Evolutionary conservation across 2,888 invertebrate genomes (phyloP).

Genomic region (Caenorhabditis sp.): DNA sequence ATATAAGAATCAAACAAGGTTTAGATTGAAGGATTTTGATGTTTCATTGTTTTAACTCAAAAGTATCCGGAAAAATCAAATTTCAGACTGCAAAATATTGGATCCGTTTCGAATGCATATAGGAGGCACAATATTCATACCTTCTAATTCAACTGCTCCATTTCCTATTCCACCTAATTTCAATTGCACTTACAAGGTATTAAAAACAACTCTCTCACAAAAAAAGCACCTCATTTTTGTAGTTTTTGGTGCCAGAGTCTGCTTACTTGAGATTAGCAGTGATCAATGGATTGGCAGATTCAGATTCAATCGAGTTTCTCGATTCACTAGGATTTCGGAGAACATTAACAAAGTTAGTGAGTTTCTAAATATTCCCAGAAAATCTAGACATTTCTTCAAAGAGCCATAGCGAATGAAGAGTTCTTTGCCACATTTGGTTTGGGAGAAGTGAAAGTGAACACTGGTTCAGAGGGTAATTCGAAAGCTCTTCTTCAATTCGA

Average conservation of each 20-base stretch:
- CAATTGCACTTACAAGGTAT: conserved; percentile 21
- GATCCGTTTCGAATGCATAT: conserved; percentile 9
- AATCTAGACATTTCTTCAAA: background rate
- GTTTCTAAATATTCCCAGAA: background rate
- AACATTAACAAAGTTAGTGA: conserved; percentile 16
- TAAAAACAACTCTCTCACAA: too few relatives aligned
- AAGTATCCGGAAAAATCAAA: too few relatives aligned
- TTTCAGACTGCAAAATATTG: conserved; percentile 17
- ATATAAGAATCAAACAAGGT: too few relatives aligned
- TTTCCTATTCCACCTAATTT: conserved; percentile 19
- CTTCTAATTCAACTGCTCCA: conserved; percentile 21
- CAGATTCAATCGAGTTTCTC: conserved; percentile 21
- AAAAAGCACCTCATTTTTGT: too few relatives aligned
- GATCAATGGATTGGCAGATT: conserved; percentile 17
- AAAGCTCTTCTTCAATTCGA: conserved; percentile 22
- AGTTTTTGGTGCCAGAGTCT: conserved; percentile 20
- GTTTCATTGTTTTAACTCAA: too few relatives aligned
- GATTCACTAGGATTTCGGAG: conserved; percentile 24
- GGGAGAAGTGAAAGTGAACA: conserved; percentile 7
- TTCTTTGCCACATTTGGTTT: conserved; percentile 21
- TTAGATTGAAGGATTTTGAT: too few relatives aligned
- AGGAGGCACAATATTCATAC: conserved; percentile 18
- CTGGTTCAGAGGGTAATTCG: conserved; percentile 19
- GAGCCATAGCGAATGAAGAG: conserved; percentile 23
- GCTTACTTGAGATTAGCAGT: conserved; percentile 19